These are phyloP conservation scores for Tapirus terrestris DNA, from an alignment of 2,113 vertebrate species.

Conservation along the genomic window DNA sequence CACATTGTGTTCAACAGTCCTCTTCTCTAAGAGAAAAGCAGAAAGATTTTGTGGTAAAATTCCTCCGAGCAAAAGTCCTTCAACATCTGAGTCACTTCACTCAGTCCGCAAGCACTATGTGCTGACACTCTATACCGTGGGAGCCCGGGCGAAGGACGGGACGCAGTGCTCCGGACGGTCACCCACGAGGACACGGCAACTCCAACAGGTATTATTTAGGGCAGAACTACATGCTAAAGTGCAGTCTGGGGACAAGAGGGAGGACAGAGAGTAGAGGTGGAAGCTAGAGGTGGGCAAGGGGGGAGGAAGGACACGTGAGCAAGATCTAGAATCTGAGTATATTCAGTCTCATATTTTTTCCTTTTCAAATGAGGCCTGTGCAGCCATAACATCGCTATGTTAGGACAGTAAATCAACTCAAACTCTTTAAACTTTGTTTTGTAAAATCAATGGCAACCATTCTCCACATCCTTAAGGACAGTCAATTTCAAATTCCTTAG, in stretches of 20 bases:
- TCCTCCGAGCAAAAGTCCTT: not conserved
- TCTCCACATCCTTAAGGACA: not conserved
- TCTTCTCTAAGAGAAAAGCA: conserved; percentile 13
- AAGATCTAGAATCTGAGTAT: not conserved
- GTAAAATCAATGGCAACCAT: not conserved
- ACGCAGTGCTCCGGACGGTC: not conserved
- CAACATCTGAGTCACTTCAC: not conserved
- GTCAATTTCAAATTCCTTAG: not conserved
- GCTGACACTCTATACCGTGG: not conserved
- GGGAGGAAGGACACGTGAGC: not conserved
- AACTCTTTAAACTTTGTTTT: not conserved
- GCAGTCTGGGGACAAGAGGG: not conserved
- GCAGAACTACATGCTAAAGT: too few species aligned
- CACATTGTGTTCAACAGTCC: not conserved
- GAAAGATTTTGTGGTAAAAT: conserved; percentile 2
- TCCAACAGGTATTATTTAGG: not conserved
- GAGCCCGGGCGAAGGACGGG: not conserved
- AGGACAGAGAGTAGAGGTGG: not conserved
- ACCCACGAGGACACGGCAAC: not conserved
- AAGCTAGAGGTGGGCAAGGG: accelerated
- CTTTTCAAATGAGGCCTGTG: not conserved
- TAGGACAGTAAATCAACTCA: not conserved
- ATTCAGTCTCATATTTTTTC: not conserved
- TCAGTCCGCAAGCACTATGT: not conserved
- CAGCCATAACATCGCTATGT: not conserved